phyloP scores from a whole-genome alignment of 2,797 vertebrate species.

The Microctenopoma steveboyesi region DNA sequence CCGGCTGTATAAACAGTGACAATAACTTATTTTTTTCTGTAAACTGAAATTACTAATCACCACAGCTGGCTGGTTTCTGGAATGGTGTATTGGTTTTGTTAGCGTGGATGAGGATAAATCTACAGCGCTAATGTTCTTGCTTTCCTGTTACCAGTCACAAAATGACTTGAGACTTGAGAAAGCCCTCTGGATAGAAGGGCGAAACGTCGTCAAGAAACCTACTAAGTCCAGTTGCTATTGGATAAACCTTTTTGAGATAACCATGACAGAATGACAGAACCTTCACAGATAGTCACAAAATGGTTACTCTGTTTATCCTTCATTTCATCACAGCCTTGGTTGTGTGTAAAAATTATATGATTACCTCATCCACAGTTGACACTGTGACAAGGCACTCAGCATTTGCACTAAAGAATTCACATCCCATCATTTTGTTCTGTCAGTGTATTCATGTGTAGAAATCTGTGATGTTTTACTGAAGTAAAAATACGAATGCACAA shows the following conservation, averaged over 20 bases:
- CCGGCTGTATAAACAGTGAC: conserved; percentile 8
- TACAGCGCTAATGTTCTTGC: background rate
- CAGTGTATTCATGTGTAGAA: too few species aligned
- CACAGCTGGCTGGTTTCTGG: background rate
- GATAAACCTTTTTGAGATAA: too few species aligned
- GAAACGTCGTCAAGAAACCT: too few species aligned
- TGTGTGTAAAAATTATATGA: background rate
- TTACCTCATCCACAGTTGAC: background rate
- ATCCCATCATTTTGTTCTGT: too few species aligned
- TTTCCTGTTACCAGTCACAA: background rate
- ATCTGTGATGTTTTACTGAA: too few species aligned
- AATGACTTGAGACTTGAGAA: background rate
- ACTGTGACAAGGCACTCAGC: background rate
- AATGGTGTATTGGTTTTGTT: background rate
- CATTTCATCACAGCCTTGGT: background rate
- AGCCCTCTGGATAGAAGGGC: too few species aligned
- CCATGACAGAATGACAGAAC: too few species aligned
- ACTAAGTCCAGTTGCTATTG: too few species aligned
- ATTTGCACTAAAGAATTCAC: background rate
- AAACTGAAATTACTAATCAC: background rate
- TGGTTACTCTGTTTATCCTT: background rate
- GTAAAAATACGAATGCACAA: too few species aligned
- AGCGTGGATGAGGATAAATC: background rate
- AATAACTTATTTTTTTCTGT: background rate
- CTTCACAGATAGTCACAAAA: too few species aligned